Conservation (phyloP, 2,888 invertebrate species). For the Isotomurus palustris region DNA sequence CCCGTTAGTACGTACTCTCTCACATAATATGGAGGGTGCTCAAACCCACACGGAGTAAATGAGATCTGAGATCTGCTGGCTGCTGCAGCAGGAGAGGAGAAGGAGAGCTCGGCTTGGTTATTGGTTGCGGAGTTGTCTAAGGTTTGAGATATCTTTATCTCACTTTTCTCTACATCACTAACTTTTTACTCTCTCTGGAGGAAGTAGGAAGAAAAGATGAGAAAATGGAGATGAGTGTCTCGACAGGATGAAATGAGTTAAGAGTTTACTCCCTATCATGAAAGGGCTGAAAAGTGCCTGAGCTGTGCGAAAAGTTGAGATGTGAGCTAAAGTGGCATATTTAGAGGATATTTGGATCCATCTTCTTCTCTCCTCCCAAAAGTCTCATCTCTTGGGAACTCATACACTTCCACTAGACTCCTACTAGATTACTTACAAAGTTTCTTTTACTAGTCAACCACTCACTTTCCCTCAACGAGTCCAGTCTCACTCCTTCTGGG, state of each 20-base stretch:
- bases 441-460: too few species aligned
- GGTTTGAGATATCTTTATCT: slow-evolving; percentile 4
- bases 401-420: too few species aligned
- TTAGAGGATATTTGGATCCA: slow-evolving; percentile 20
- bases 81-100: too few species aligned
- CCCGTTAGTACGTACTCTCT: slow-evolving; percentile 12
- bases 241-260: slow-evolving; percentile 14
- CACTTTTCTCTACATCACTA: not conserved
- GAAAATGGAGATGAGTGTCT: slow-evolving; percentile 32
- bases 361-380: not conserved
- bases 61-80: not conserved
- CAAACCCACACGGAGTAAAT: slow-evolving; percentile 17
- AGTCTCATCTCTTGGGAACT: too few species aligned
- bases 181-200: not conserved
- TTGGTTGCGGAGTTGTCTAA: slow-evolving; percentile 1
- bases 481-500: too few species aligned
- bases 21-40: slow-evolving; percentile 8
- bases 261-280: slow-evolving; percentile 32
- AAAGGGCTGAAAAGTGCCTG: slow-evolving; percentile 45
- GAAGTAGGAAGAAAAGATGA: slow-evolving; percentile 8
- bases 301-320: slow-evolving; percentile 46
- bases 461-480: too few species aligned
- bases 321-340: slow-evolving; percentile 43
- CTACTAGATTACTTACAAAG: too few species aligned
- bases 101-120: not conserved